Base-by-base conservation (phyloP, 2,797 vertebrate species). In the Lutjanus argentimaculatus region DNA sequence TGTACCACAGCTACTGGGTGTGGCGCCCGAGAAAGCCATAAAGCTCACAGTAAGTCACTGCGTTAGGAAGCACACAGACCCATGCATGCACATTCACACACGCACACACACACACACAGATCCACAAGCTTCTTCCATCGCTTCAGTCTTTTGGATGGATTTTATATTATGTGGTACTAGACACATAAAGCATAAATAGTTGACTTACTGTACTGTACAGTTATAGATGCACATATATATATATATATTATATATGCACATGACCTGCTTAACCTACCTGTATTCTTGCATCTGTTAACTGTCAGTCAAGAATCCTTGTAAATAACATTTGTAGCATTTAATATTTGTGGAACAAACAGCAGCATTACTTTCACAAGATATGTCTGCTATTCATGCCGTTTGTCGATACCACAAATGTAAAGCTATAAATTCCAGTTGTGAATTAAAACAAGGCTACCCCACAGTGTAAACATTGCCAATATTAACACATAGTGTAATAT, bases 1-100 rank as follows among this genome's bases (percentile, higher is more conserved):
- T 73, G 92, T 97, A 94, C 98, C 97, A 10, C 98, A 99, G 94
- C 95, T 99, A 92, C 94, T 99, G 95, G 98, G 98, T 95, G 98
- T 98, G 91, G 97, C 97, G 91, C 97, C 97, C 80, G 96, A 97
- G 94, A 98, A 98, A 96, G 97, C 97, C 95, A 97, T 98, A 96
- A 98, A 98, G 95, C 97, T 98, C 90, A 97, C 97, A 93, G 97
- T 98, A 96, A 98, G 97, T 97, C 93, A 75, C 92, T 82, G 69
- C 67, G 22, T 86, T 85, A 75, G 77, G 77, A 79, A 65, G 72
- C 43, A 0, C 85, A 65, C 45, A 85, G 67, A 52, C 72, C 72
- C 77, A 79, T 17, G 63, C 75, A 72, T 19, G 16, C 53, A 70
- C 75, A 67, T 19, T 56, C 65, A 74, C 73, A 72, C 70, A 80